Percentiles rank a stretch among this genome's conserved stretches.
These are phyloP conservation scores for Chionomys nivalis DNA, from an alignment of 2,113 vertebrate genomes.

Conservation along the genomic window DNA sequence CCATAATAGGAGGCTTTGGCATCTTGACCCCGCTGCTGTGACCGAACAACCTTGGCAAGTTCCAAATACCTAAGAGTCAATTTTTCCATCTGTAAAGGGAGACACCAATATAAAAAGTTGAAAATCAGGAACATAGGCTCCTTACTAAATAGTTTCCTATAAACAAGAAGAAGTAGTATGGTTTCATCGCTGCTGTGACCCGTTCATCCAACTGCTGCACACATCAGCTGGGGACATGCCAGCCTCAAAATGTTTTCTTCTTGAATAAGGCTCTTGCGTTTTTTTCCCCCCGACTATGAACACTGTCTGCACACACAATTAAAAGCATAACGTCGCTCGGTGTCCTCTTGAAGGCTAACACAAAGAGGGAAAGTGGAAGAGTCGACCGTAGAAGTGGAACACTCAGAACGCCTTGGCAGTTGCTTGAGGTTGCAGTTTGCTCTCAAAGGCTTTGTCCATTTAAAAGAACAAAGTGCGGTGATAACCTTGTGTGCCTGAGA, in stretches of 20 bases:
- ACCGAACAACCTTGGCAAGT: not conserved
- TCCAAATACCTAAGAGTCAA: not conserved
- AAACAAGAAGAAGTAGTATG: not conserved
- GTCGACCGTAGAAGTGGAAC: not conserved
- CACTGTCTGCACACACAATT: conserved; percentile 14
- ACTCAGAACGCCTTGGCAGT: not conserved
- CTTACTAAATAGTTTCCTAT: not conserved
- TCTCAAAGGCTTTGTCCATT: conserved; percentile 33
- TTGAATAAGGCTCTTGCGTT: not conserved
- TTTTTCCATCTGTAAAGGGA: not conserved
- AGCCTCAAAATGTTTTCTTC: conserved; percentile 15
- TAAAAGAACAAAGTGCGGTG: conserved; percentile 45
- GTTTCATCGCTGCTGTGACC: not conserved
- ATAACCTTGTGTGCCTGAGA: conserved; percentile 35
- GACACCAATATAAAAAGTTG: not conserved
- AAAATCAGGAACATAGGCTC: not conserved
- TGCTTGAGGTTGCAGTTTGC: not conserved
- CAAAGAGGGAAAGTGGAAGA: not conserved
- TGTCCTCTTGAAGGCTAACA: conserved; percentile 29
- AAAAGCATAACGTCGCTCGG: not conserved
- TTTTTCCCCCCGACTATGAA: not conserved
- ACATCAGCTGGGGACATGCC: not conserved
- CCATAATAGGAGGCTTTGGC: not conserved
- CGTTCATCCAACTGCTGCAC: not conserved
- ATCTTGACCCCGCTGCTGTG: not conserved